phyloP scores from a whole-genome alignment of 1,140 invertebrate genomes.

The Odontomachus brunneus region DNA sequence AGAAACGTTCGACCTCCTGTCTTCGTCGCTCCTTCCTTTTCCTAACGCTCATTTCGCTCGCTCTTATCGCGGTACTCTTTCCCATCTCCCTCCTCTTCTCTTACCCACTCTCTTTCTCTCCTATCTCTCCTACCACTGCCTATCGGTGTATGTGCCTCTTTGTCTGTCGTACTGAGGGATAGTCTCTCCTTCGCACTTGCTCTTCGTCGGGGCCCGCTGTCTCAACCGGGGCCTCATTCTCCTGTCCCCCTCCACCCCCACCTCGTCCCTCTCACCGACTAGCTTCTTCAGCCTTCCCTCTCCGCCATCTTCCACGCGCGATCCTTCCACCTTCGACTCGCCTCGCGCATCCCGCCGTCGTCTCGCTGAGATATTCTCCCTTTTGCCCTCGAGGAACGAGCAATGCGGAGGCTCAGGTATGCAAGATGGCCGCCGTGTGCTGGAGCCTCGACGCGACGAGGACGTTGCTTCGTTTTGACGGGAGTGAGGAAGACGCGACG shows the following conservation, averaged over 20 bases:
- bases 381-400: conserved; percentile 86
- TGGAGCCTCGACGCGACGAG: conserved; percentile 60
- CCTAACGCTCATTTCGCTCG: conserved; percentile 30
- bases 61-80: conserved; percentile 33
- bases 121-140: conserved; percentile 29
- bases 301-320: conserved; percentile 60
- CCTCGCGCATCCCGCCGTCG: conserved; percentile 73
- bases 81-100: conserved; percentile 23
- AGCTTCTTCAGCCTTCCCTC: conserved; percentile 19
- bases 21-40: conserved; percentile 31
- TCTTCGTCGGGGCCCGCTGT: conserved; percentile 31
- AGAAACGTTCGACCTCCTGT: conserved; percentile 43
- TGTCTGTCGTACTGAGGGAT: background rate
- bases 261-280: conserved; percentile 42
- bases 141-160: conserved; percentile 35
- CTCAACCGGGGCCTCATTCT: conserved; percentile 14
- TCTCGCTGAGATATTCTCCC: conserved; percentile 85
- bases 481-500: conserved; percentile 56
- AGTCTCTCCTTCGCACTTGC: background rate
- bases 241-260: conserved; percentile 15
- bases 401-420: conserved; percentile 86
- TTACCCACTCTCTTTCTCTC: background rate
- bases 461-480: conserved; percentile 54
- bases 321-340: conserved; percentile 73
- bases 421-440: conserved; percentile 83